Evolutionary conservation across 2,888 invertebrate genomes (phyloP).

Genomic region (Urechis unicinctus): DNA sequence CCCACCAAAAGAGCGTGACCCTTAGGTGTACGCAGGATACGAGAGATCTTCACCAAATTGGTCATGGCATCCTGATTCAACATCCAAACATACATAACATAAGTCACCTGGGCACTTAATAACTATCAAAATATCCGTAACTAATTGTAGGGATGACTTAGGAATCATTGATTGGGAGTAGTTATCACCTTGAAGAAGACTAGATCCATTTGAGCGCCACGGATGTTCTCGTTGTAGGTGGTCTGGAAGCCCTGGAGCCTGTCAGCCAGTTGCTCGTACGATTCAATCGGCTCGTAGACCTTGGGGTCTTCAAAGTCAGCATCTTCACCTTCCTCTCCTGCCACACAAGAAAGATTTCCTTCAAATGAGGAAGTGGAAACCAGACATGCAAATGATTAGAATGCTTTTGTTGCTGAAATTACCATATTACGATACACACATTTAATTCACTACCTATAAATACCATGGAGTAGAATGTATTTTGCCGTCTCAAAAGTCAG

Average conservation of each 20-base stretch:
- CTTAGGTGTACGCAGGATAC: constrained; percentile 87
- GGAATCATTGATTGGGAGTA: background rate
- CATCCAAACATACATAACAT: no score
- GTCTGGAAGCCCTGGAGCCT: constrained; percentile 37
- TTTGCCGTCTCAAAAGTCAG: no score
- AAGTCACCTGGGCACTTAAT: background rate
- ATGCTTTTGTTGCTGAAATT: no score
- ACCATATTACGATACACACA: no score
- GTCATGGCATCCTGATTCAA: constrained; percentile 74
- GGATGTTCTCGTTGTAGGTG: constrained; percentile 48
- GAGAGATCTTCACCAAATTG: constrained; percentile 86
- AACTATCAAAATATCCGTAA: background rate
- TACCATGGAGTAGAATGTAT: no score
- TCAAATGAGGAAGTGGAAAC: no score
- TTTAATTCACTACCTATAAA: no score
- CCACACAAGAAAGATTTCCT: background rate
- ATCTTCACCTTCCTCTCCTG: constrained; percentile 87
- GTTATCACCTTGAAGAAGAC: constrained; percentile 49
- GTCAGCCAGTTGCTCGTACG: constrained; percentile 66
- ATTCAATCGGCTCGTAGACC: constrained; percentile 76
- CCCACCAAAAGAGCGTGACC: constrained; percentile 95
- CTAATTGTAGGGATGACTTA: background rate
- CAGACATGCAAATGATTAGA: no score
- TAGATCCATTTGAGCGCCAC: constrained; percentile 50
- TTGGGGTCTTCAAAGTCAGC: constrained; percentile 93